Base-by-base conservation (phyloP, 2,888 invertebrate genomes). In the Julus scanicus region DNA sequence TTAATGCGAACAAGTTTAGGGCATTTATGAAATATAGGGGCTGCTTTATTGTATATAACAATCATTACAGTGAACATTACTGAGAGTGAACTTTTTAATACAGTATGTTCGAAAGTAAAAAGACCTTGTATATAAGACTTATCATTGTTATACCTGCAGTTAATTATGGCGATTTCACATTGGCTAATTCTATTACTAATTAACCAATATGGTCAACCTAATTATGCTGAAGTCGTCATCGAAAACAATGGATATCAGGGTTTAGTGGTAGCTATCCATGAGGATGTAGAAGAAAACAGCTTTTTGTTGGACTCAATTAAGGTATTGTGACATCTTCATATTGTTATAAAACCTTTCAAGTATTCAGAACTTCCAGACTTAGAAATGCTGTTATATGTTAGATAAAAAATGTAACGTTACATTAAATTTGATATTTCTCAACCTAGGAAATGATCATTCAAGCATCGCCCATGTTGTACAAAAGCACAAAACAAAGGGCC, bases 401-500 rank as follows among this genome's bases (percentile, higher is more conserved):
- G 1, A 29, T 29, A 1, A 0, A 29, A 29, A 29, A 29, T 44
- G 5, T 44, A 44, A 44, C 44, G 6, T 44, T 44, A 44, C 8
- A 44, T 44, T 44, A 44, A 44, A 44, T 44, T 8, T 44, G 8
- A 44, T 44, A 44, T 44, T 44, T 44, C 1, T 5, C 2, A 53
- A 15, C 11, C 0, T 17, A 87, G 87, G 71, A 71, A 0, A 71
- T 87, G 83, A 17, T 87, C n/a, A 40, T 80, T 29, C 15, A 1
- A 29, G 91, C 91, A 1, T 92, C 92, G 0, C 83, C 86, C 9
- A 89, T 89, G 0, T 89, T 92, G 4, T 91, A 91, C 89, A 90
- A 89, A 63, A 91, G 91, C 15, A 91, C 92, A 6, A 90, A 90
- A 37, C 87, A 89, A 6, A 63, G 89, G 29, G 88, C 90, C 9